These are phyloP conservation scores for Melierax canorus DNA, from an alignment of 2,113 vertebrate genomes.

Conservation along the genomic window DNA sequence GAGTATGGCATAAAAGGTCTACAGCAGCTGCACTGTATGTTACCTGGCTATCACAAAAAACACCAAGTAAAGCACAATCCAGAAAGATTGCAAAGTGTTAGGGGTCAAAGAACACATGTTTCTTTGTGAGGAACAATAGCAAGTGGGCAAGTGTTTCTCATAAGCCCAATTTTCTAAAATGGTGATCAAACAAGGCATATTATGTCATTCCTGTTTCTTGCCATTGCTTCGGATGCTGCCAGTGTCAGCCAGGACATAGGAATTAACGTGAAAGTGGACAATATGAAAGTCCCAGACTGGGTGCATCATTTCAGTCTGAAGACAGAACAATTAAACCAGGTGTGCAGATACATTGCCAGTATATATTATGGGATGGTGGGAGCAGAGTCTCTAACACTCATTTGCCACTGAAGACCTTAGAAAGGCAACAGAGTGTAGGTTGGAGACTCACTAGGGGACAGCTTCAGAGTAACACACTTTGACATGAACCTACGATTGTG, in stretches of 20 bases:
- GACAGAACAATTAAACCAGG: not conserved
- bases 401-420: not conserved
- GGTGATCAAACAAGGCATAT: not conserved
- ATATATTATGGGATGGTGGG: not conserved
- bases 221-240: not conserved
- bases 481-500: not conserved
- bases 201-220: not conserved
- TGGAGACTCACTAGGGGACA: not conserved
- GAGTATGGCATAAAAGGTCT: not conserved
- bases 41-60: not conserved
- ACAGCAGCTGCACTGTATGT: not conserved
- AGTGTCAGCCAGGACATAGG: not conserved
- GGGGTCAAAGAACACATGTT: not conserved
- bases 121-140: not conserved
- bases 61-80: not conserved
- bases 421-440: not conserved
- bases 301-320: not conserved
- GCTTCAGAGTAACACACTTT: not conserved
- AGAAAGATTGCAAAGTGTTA: not conserved
- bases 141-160: not conserved
- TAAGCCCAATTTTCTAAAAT: not conserved
- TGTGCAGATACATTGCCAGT: not conserved
- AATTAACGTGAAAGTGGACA: not conserved
- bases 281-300: not conserved
- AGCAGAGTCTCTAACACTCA: not conserved